Conservation (phyloP, 2,888 invertebrate species). For the Andrena bucephala region DNA sequence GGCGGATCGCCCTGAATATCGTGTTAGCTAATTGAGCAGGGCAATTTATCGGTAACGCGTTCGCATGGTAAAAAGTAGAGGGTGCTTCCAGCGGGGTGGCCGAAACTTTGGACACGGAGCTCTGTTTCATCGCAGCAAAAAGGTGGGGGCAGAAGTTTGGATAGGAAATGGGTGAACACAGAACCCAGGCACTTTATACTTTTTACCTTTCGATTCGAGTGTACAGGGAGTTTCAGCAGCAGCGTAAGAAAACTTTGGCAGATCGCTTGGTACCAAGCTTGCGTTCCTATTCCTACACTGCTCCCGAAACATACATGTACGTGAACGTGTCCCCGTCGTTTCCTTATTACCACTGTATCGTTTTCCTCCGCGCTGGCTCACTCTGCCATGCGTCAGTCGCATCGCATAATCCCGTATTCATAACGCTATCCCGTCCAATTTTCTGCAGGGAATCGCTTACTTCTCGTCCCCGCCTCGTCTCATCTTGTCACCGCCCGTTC, state of each 20-base stretch:
- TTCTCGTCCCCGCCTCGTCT: neutral
- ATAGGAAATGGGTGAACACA: too few species aligned
- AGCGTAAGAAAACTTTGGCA: too few species aligned
- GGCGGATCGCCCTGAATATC: conserved; percentile 8
- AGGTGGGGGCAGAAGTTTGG: too few species aligned
- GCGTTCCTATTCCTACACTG: too few species aligned
- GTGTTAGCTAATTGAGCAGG: conserved; percentile 27
- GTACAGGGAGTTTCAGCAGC: too few species aligned
- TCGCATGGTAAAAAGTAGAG: neutral
- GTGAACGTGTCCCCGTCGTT: neutral
- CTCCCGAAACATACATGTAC: neutral
- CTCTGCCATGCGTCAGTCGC: conserved; percentile 23
- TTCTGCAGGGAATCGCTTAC: conserved; percentile 31
- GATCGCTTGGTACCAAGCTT: too few species aligned
- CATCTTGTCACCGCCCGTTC: neutral
- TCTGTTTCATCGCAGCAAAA: neutral
- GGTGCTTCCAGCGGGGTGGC: neutral
- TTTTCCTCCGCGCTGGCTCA: neutral
- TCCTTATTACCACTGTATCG: neutral
- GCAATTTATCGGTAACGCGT: conserved; percentile 10
- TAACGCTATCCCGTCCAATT: conserved; percentile 46
- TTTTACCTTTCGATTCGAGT: too few species aligned
- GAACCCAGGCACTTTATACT: too few species aligned
- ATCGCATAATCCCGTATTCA: conserved; percentile 45
- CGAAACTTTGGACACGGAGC: neutral